Evolutionary conservation across 1,140 invertebrate genomes (phyloP).

Genomic region (Cotesia vestalis): DNA sequence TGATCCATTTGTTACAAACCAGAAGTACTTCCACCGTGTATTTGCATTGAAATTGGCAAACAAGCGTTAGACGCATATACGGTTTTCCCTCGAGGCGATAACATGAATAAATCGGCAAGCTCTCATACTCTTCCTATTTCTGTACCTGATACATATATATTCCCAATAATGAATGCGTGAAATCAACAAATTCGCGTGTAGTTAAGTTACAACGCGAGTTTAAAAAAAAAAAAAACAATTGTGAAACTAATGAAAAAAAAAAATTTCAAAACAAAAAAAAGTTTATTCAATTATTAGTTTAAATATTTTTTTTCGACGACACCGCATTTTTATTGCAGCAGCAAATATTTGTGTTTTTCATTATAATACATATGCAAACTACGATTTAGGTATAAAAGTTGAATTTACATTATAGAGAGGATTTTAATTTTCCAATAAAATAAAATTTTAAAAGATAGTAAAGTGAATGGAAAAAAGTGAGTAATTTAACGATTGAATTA

Average conservation of each 20-base stretch:
- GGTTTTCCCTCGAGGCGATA: conserved; percentile 18
- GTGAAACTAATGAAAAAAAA: too few relatives aligned
- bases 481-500: conserved; percentile 35
- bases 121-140: conserved; percentile 6
- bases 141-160: neutral
- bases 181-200: neutral
- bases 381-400: too few relatives aligned
- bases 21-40: conserved; percentile 45
- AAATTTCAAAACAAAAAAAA: too few relatives aligned
- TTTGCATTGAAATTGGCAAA: conserved; percentile 58
- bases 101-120: conserved; percentile 22
- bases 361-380: too few relatives aligned
- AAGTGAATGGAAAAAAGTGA: neutral
- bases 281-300: too few relatives aligned
- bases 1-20: conserved; percentile 31
- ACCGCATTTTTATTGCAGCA: too few relatives aligned
- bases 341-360: too few relatives aligned
- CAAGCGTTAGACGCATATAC: conserved; percentile 30
- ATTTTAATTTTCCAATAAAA: too few relatives aligned
- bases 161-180: conserved; percentile 5
- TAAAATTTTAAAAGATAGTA: conserved; percentile 12
- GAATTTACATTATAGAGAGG: too few relatives aligned
- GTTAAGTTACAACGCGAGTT: too few relatives aligned
- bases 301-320: too few relatives aligned
- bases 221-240: too few relatives aligned